Evolutionary conservation across 2,797 vertebrate species (phyloP), one percentile per base, ranked within the genome.

Genomic region (Gastrophryne carolinensis): DNA sequence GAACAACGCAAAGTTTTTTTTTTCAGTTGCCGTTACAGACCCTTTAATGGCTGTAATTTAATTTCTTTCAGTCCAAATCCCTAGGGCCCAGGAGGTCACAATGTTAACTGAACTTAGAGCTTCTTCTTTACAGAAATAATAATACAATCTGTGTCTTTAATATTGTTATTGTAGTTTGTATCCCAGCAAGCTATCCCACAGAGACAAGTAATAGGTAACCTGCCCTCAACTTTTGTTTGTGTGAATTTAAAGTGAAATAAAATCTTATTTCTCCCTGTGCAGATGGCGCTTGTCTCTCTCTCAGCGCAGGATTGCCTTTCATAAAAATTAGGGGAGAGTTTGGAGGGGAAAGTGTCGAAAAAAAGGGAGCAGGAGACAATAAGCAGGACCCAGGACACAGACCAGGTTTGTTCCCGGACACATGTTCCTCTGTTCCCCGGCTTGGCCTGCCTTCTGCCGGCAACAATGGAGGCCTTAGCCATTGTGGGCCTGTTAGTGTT

Each of bases 341-440:
- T 41, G 32, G 61, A 37, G 41, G 27, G 35, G 39, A 39, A 65
- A 75, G 24, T n/a, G n/a, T n/a, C n/a, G 49, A 62, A 21, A 54
- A 13, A 71, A 62, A 35, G 27, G 47, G 52, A 58, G 44, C 3
- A 64, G 49, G 57, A 34, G 15, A 75, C 44, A 39, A 72, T 34
- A 76, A 54, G 78, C 30, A 30, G 78, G 32, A 19, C 58, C 30
- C 27, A 52, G 79, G 63, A 71, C 60, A 81, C 73, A 75, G 80
- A 30, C 27, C 32, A 39, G 30, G 60, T 62, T 80, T 24, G 58
- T 57, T 62, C 72, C 23, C 0, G 0, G 72, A 72, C 68, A 67
- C 0, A 76, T 56, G 68, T 71, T 66, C 44, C 68, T 82, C 47
- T 75, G 70, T 26, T 29, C 29, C 79, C 65, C 68, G 79, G 21